These are phyloP conservation scores for Pseudotriccus pelzelni DNA, from an alignment of 2,797 vertebrate species.

Conservation along the genomic window DNA sequence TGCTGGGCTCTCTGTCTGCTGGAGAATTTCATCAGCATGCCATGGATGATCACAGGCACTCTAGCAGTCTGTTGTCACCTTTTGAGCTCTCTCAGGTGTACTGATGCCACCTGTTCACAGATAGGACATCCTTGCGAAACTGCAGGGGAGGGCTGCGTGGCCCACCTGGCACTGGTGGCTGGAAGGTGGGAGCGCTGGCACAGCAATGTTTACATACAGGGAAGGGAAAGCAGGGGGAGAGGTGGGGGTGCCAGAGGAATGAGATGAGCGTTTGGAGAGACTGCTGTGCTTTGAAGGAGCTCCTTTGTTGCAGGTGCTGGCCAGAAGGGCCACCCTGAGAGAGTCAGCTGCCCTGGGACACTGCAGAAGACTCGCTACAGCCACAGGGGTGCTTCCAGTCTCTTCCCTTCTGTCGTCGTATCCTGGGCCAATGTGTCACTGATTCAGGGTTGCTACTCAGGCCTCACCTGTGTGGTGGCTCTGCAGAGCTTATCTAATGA, in stretches of 20 bases:
- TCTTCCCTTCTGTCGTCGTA: background rate
- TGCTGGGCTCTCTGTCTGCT: background rate
- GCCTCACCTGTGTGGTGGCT: background rate
- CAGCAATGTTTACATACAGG: no score
- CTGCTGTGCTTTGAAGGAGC: background rate
- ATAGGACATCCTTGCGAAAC: background rate
- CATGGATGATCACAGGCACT: background rate
- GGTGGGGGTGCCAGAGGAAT: background rate
- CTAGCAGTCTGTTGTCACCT: background rate
- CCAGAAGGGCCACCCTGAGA: background rate
- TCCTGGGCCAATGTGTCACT: background rate
- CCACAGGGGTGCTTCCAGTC: background rate
- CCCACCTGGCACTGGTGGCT: background rate
- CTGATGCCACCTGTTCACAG: slow-evolving; percentile 2
- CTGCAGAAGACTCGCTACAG: accelerated
- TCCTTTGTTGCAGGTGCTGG: background rate
- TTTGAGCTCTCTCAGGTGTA: slow-evolving; percentile 27
- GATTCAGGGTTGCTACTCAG: background rate
- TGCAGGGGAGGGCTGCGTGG: background rate
- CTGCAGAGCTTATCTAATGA: background rate
- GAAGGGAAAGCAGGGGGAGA: background rate
- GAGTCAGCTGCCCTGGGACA: background rate
- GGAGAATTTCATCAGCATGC: background rate
- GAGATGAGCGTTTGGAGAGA: background rate
- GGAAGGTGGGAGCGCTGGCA: accelerated